These are phyloP conservation scores for Pelagia noctiluca DNA, from an alignment of 30 jellyfish, hydroid and myxozoan genomes.

Conservation along the genomic window DNA sequence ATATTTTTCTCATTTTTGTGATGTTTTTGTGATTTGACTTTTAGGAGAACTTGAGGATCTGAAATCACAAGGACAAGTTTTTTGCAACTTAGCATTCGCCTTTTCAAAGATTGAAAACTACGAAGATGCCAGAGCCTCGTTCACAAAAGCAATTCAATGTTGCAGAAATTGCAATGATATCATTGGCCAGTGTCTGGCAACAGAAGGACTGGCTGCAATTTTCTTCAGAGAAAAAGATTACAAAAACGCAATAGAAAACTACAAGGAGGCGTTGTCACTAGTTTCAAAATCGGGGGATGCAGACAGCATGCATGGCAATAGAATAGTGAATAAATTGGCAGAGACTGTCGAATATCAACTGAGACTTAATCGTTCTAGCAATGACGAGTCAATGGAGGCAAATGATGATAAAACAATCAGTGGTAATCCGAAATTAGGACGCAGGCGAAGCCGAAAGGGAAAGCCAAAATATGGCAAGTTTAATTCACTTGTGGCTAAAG, in stretches of 20 bases:
- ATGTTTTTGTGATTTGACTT: neutral
- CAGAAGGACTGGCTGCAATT: constrained; percentile 93
- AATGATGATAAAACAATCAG: neutral
- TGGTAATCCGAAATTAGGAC: constrained; percentile 7
- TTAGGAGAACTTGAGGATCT: constrained; percentile 81
- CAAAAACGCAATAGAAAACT: constrained; percentile 73
- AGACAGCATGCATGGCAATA: constrained; percentile 56
- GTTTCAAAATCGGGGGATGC: constrained; percentile 43
- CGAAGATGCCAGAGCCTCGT: constrained; percentile 63
- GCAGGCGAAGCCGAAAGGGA: constrained; percentile 20
- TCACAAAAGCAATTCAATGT: constrained; percentile 76
- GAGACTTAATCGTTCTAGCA: neutral
- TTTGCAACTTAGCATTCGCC: constrained; percentile 82
- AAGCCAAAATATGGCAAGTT: constrained; percentile 45
- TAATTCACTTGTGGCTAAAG: constrained; percentile 83
- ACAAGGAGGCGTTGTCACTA: constrained; percentile 71
- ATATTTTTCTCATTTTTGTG: neutral
- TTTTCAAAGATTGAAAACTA: constrained; percentile 67
- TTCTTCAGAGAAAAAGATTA: constrained; percentile 69
- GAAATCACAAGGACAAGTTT: constrained; percentile 71
- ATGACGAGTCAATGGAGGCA: neutral
- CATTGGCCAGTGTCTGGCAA: constrained; percentile 80
- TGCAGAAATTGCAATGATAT: constrained; percentile 80
- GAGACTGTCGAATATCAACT: constrained; percentile 78
- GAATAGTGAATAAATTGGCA: constrained; percentile 79